Evolutionary conservation across 2,888 invertebrate species (phyloP), one percentile per base, ranked within the genome.

Genomic region (Thecocarcelia acutangulata): DNA sequence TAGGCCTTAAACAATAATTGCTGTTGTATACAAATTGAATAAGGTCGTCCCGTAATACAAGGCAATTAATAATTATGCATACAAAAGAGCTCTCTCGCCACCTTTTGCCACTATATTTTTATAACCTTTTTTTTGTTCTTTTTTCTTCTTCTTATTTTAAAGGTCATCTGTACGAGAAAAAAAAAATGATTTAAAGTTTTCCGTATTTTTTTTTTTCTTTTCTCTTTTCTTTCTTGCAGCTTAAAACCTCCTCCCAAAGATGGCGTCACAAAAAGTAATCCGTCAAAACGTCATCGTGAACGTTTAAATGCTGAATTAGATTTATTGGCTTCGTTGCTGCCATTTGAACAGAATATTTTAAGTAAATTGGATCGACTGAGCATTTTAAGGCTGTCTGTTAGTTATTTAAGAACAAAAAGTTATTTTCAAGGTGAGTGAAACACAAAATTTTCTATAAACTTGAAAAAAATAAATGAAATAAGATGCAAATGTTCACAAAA

Each of bases 311-410:
- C 98, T 9, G 99, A 99, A 92, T 92, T 99, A 91, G 99, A 99
- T 92, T 97, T 97, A 72, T 92, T 99, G 88, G 99, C 99, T 56
- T 96, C 97, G 85, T 92, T 97, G 87, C 93, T 97, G 87, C 98
- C 98, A 86, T 98, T 98, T 92, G 98, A 98, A 91, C 97, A 98
- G 92, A 98, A 97, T 91, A 98, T 98, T 90, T 95, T 98, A 87
- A 97, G 97, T 91, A 99, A 99, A 92, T 93, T 99, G 90, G 99
- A 99, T 93, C 95, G 99, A 88, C 95, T 99, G 85, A 98, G 98
- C 90, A 99, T 99, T 88, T 94, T 99, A 87, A 94, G 99, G 89
- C 94, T 99, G 84, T 98, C 98, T 73, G 99, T 99, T 92, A 98
- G 98, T 93, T 99, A 98, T 91, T 94, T 99, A 87, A 94, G 99